Evolutionary conservation across 2,797 vertebrate species (phyloP).

Genomic region (Danionella dracula): DNA sequence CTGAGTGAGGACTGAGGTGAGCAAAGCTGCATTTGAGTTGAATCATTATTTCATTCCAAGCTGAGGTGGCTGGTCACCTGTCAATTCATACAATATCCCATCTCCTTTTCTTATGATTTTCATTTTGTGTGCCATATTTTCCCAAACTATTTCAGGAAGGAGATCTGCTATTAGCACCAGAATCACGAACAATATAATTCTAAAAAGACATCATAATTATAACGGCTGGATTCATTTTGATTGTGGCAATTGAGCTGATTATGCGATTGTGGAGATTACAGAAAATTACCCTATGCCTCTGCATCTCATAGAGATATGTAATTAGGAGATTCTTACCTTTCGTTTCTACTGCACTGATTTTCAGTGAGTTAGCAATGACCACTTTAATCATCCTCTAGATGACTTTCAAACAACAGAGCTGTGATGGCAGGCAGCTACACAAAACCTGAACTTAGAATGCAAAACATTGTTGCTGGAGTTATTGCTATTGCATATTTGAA

Average conservation of each 20-base stretch:
- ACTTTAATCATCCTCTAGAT: constrained; percentile 38
- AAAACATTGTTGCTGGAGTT: too few species aligned
- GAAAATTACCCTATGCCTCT: constrained; percentile 12
- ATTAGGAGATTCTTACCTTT: constrained; percentile 46
- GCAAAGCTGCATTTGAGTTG: too few species aligned
- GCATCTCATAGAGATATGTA: constrained; percentile 14
- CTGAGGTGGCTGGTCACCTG: background rate
- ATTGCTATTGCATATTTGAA: too few species aligned
- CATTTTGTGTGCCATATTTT: background rate
- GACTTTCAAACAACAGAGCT: constrained; percentile 23
- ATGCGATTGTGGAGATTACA: constrained; percentile 37
- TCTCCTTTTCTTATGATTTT: background rate
- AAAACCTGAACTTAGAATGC: background rate
- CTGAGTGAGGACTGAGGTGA: too few species aligned
- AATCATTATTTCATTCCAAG: background rate
- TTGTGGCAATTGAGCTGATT: constrained; percentile 36
- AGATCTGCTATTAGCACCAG: constrained; percentile 19
- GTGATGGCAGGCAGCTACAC: background rate
- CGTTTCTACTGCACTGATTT: constrained; percentile 28
- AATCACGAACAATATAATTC: constrained; percentile 24
- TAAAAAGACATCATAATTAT: constrained; percentile 37
- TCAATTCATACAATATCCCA: background rate
- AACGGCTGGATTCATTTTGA: constrained; percentile 33
- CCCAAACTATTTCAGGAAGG: constrained; percentile 11
- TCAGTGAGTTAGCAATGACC: background rate